A percentile compares a stretch with the other conserved stretches of the same genome.
phyloP scores from a whole-genome alignment of 2,888 invertebrate genomes.

The Drosophila lutescens region DNA sequence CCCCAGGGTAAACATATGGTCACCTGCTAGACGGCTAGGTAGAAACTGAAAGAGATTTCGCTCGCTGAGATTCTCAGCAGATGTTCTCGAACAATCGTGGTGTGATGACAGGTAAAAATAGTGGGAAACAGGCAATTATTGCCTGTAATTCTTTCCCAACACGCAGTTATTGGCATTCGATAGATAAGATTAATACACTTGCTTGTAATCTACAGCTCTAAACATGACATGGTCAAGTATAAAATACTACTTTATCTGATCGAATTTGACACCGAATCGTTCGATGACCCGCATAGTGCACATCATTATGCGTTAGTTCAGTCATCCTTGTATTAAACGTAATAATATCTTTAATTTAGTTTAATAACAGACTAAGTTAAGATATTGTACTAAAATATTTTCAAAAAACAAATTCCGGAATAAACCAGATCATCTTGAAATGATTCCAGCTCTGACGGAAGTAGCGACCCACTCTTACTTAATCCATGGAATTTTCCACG shows the following conservation, averaged over 20 bases:
- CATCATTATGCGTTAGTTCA: neutral
- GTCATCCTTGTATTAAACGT: too few species aligned
- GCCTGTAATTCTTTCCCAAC: slow-evolving; percentile 17
- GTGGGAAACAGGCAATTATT: slow-evolving; percentile 15
- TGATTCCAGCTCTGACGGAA: neutral
- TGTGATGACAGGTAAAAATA: slow-evolving; percentile 42
- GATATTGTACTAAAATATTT: neutral
- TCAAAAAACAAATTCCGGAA: neutral
- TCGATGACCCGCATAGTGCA: neutral
- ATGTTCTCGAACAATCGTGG: slow-evolving; percentile 40
- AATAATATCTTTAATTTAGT: too few species aligned
- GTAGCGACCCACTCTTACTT: neutral
- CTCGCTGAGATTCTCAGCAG: slow-evolving; percentile 53
- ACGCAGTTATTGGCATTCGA: slow-evolving; percentile 1
- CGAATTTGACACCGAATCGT: neutral
- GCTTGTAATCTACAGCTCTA: slow-evolving; percentile 1
- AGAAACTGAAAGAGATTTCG: slow-evolving; percentile 5
- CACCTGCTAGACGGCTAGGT: slow-evolving; percentile 26
- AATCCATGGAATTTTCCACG: slow-evolving; percentile 64
- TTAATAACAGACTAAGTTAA: neutral
- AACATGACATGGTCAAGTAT: slow-evolving; percentile 10
- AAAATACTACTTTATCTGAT: slow-evolving; percentile 3
- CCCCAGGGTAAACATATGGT: slow-evolving; percentile 42
- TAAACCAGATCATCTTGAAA: neutral
- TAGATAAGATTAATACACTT: slow-evolving; percentile 43